Percentiles rank a stretch among this genome's conserved stretches.
phyloP scores from a whole-genome alignment of 2,888 invertebrate species.

The Molanna angustata region DNA sequence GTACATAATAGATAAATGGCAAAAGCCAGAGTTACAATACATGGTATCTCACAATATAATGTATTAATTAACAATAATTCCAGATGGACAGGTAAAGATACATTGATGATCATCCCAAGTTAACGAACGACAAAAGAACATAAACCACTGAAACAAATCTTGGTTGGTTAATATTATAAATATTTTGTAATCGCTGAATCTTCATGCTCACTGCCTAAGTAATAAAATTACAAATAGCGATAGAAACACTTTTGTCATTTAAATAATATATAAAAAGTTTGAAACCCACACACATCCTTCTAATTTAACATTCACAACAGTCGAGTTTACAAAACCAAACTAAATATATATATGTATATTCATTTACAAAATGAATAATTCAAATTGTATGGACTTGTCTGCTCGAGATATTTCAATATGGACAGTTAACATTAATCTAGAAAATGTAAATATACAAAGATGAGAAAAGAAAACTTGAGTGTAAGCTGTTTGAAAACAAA shows the following conservation, averaged over 20 bases:
- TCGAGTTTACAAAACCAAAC: conserved; percentile 5
- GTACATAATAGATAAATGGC: too few species aligned
- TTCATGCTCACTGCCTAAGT: conserved; percentile 17
- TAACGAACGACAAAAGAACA: background rate
- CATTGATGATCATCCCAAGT: too few species aligned
- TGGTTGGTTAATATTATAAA: background rate
- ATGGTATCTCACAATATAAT: too few species aligned
- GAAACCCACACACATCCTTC: conserved; percentile 31
- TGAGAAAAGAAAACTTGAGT: too few species aligned
- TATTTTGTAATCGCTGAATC: background rate
- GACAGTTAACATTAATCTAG: background rate
- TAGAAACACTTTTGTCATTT: conserved; percentile 47
- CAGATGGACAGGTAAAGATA: too few species aligned
- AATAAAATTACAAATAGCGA: conserved; percentile 42
- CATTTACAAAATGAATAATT: conserved; percentile 16
- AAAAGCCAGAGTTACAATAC: too few species aligned
- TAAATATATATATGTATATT: background rate
- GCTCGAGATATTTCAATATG: too few species aligned
- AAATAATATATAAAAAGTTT: conserved; percentile 42
- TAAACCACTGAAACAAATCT: background rate
- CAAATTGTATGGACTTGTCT: conserved; percentile 1
- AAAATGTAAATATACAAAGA: background rate
- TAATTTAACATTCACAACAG: conserved; percentile 18
- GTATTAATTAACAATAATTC: too few species aligned
- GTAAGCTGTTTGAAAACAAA: too few species aligned